Percentiles rank a stretch among this genome's conserved stretches.
phyloP scores from a whole-genome alignment of 2,797 vertebrate genomes.

The Microcaecilia unicolor region DNA sequence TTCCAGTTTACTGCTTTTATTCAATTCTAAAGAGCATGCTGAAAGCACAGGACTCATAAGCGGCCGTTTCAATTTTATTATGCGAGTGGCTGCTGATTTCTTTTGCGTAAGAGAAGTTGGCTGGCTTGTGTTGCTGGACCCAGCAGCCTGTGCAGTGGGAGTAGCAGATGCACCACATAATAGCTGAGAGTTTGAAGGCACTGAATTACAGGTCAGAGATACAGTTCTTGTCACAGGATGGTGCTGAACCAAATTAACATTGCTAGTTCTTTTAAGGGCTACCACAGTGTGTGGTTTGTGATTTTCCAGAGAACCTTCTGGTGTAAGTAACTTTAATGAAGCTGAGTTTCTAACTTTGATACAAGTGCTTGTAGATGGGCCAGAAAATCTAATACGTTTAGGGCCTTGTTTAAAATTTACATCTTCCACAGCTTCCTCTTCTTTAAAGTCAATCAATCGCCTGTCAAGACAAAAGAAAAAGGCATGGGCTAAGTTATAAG shows the following conservation, averaged over 20 bases:
- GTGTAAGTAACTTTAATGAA: conserved; percentile 13
- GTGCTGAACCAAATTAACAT: not conserved
- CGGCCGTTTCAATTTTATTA: conserved; percentile 44
- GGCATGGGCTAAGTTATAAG: too few relatives aligned
- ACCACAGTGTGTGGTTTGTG: not conserved
- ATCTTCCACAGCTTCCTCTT: conserved; percentile 18
- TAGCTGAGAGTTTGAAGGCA: not conserved
- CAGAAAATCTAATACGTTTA: conserved; percentile 44
- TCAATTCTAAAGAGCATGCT: not conserved
- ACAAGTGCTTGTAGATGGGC: conserved; percentile 51
- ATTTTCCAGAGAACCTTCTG: not conserved
- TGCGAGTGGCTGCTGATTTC: not conserved
- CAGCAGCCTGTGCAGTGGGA: conserved; percentile 1
- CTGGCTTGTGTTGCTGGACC: not conserved
- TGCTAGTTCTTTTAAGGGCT: not conserved
- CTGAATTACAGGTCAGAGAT: fast-evolving
- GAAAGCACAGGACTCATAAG: not conserved
- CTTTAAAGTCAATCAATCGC: conserved; percentile 2
- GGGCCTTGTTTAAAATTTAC: conserved; percentile 19
- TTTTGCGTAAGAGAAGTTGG: not conserved
- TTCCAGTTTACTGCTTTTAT: not conserved
- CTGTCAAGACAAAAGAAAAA: conserved; percentile 35
- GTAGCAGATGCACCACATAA: too few relatives aligned
- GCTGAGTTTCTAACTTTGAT: conserved; percentile 53
- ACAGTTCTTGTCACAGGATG: not conserved